Conservation (phyloP, 2,113 vertebrate species). For the Scomber colias region DNA sequence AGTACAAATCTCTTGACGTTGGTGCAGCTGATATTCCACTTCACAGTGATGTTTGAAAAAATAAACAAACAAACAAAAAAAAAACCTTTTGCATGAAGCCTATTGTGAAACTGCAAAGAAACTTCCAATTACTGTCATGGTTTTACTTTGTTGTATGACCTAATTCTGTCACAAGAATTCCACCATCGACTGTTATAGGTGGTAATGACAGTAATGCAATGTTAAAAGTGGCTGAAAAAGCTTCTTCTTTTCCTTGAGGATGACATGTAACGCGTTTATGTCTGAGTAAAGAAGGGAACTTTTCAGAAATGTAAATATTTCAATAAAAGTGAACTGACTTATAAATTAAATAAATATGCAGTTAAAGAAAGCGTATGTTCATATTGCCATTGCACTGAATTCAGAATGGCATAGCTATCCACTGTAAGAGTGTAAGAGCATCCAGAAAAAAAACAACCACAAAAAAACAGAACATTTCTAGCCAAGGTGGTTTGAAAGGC, state of each 20-base stretch:
- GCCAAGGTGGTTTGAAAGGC: background rate
- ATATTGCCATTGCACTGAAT: background rate
- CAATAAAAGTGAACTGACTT: background rate
- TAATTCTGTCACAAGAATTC: conserved; percentile 32
- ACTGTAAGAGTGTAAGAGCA: background rate
- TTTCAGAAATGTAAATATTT: background rate
- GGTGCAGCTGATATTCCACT: background rate
- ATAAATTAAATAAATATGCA: too few species aligned
- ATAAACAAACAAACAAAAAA: too few species aligned
- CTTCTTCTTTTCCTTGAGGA: background rate
- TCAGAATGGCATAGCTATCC: background rate
- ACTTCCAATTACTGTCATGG: conserved; percentile 10
- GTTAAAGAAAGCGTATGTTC: too few species aligned
- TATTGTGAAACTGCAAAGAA: conserved; percentile 14
- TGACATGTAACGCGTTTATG: background rate
- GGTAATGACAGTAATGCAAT: background rate
- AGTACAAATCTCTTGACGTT: background rate
- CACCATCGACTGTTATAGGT: background rate
- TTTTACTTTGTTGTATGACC: conserved; percentile 21
- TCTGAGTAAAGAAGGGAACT: background rate
- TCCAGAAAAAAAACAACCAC: background rate
- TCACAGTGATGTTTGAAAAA: background rate
- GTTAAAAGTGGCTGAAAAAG: conserved; percentile 1
- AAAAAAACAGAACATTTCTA: background rate
- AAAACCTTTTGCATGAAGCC: background rate